These are phyloP conservation scores for Patella vulgata DNA, from an alignment of 1,140 invertebrate species.

Conservation along the genomic window DNA sequence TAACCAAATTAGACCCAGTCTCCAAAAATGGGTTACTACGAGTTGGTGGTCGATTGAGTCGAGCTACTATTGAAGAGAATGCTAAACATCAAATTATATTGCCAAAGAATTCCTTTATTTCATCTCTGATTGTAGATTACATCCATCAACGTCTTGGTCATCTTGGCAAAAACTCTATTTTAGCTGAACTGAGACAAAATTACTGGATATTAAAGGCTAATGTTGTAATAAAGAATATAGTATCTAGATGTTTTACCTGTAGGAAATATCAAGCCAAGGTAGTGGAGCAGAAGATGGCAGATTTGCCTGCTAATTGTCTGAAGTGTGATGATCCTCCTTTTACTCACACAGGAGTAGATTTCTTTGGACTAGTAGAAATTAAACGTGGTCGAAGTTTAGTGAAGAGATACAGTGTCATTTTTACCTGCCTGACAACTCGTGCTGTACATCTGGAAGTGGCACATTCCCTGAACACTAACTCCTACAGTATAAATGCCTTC, in stretches of 20 bases:
- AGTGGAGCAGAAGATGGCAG: constrained; percentile 26
- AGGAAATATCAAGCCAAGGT: background rate
- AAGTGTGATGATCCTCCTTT: constrained; percentile 36
- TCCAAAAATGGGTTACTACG: constrained; percentile 15
- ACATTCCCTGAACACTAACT: constrained; percentile 19
- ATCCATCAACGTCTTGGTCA: constrained; percentile 13
- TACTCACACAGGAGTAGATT: constrained; percentile 41
- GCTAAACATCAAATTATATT: constrained; percentile 29
- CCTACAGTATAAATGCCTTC: constrained; percentile 31
- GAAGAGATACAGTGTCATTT: constrained; percentile 45
- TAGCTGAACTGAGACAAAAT: constrained; percentile 1
- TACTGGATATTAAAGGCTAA: constrained; percentile 16
- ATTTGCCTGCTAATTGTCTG: constrained; percentile 27
- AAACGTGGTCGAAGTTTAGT: constrained; percentile 15
- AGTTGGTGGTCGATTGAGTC: constrained; percentile 23
- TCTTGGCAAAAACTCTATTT: constrained; percentile 15
- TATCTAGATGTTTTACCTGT: constrained; percentile 6
- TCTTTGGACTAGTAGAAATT: constrained; percentile 45
- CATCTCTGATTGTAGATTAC: constrained; percentile 13
- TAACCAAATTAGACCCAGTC: constrained; percentile 24
- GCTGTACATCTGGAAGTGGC: constrained; percentile 43
- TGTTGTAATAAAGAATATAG: constrained; percentile 1
- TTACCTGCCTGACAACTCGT: constrained; percentile 36
- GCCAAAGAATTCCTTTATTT: constrained; percentile 7
- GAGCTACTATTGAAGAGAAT: constrained; percentile 2